phyloP scores from a whole-genome alignment of 2,113 vertebrate species.

The Numida meleagris region DNA sequence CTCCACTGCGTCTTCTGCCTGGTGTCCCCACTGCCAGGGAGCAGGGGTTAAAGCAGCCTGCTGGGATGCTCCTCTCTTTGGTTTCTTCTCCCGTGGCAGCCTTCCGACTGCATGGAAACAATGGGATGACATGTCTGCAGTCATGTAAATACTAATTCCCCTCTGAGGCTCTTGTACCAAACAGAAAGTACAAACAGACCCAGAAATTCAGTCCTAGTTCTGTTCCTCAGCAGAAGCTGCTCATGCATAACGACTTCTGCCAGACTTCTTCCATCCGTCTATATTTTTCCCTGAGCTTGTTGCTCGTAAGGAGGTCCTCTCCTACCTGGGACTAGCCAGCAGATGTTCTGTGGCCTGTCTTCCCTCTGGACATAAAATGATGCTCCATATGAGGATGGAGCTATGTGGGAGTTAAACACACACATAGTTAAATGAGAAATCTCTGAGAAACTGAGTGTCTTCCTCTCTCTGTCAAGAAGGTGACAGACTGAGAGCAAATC shows the following conservation, averaged over 20 bases:
- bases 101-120: conserved; percentile 1
- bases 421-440: too few species aligned
- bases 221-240: neutral
- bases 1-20: neutral
- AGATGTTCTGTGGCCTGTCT: neutral
- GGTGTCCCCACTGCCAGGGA: neutral
- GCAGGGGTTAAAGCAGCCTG: neutral
- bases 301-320: fast-evolving
- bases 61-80: conserved; percentile 4
- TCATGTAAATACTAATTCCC: neutral
- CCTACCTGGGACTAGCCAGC: neutral
- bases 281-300: fast-evolving
- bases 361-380: neutral
- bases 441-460: neutral
- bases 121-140: conserved; percentile 10
- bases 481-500: neutral
- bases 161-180: neutral
- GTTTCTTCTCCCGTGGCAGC: neutral
- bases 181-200: neutral
- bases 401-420: fast-evolving
- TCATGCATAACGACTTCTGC: neutral
- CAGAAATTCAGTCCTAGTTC: neutral
- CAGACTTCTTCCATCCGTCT: neutral
- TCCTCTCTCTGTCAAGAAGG: neutral
- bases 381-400: neutral